A percentile compares a stretch with the other conserved stretches of the same genome.
These are phyloP conservation scores for Brienomyrus brachyistius DNA, from an alignment of 2,113 vertebrate genomes.

Conservation along the genomic window DNA sequence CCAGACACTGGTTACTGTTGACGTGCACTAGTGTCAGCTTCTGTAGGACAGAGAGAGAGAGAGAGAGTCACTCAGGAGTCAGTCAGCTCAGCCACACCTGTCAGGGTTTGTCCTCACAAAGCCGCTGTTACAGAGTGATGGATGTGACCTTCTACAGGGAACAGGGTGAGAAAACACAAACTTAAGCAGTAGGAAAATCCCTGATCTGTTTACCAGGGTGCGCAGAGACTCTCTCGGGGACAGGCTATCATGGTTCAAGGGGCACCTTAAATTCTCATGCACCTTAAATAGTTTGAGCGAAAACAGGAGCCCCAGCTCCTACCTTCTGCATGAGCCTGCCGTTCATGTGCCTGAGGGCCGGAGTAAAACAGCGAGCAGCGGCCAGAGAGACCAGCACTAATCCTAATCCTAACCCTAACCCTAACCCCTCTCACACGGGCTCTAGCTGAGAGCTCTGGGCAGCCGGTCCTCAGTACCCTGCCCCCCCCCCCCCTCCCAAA, in stretches of 20 bases:
- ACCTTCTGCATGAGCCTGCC: background rate
- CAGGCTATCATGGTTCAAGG: background rate
- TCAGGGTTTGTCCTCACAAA: background rate
- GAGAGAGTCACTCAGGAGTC: background rate
- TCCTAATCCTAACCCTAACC: background rate
- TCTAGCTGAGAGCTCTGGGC: background rate
- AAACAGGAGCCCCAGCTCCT: background rate
- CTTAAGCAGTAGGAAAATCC: background rate
- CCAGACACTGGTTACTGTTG: slow-evolving; percentile 99
- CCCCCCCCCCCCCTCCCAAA: background rate
- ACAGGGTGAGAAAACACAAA: background rate
- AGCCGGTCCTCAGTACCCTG: background rate
- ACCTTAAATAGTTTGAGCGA: too few relatives aligned
- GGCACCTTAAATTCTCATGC: background rate
- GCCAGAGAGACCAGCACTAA: background rate
- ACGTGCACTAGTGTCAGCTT: slow-evolving; percentile 93
- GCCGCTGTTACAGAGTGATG: background rate
- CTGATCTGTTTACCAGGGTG: background rate
- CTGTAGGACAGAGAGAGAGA: slow-evolving; percentile 48
- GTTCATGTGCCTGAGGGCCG: background rate
- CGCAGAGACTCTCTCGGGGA: background rate
- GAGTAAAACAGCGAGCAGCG: background rate
- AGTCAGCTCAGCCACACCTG: background rate
- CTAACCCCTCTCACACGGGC: background rate
- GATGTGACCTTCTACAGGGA: background rate